A percentile compares a stretch with the other conserved stretches of the same genome.
Conservation (phyloP, 2,113 vertebrate species). For the Cinclus mexicanus region DNA sequence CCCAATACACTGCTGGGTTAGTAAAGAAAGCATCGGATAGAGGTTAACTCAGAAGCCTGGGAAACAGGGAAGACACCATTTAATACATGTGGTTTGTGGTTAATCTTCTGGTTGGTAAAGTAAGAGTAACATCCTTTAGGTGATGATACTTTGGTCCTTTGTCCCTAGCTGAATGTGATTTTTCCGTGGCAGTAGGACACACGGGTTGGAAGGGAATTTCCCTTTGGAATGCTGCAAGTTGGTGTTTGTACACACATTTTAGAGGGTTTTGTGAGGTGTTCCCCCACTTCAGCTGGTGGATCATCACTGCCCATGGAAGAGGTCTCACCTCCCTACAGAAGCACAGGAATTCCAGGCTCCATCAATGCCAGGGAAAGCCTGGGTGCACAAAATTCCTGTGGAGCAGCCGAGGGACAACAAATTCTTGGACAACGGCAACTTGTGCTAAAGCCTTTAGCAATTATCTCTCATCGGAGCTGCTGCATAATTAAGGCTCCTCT, state of each 20-base stretch:
- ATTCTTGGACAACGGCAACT: neutral
- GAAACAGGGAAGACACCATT: neutral
- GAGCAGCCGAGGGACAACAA: neutral
- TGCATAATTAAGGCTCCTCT: constrained; percentile 7
- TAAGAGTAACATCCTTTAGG: neutral
- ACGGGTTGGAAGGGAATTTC: fast-evolving
- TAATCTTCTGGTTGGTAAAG: neutral
- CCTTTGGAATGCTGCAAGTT: neutral
- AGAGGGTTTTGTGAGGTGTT: neutral
- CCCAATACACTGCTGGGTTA: neutral
- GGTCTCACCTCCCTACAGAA: neutral
- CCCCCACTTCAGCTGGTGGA: fast-evolving
- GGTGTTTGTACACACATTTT: neutral
- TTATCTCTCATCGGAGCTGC: neutral
- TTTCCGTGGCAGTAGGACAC: neutral
- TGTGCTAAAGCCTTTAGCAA: neutral
- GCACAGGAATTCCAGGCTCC: neutral
- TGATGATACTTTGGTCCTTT: fast-evolving
- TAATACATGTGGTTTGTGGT: neutral
- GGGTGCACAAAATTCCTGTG: neutral
- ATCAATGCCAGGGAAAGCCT: fast-evolving
- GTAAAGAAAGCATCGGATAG: neutral
- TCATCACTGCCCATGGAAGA: neutral
- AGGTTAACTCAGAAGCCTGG: neutral
- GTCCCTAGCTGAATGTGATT: neutral